Evolutionary conservation across 2,888 invertebrate genomes (phyloP).

Genomic region (Orchestes rusci): DNA sequence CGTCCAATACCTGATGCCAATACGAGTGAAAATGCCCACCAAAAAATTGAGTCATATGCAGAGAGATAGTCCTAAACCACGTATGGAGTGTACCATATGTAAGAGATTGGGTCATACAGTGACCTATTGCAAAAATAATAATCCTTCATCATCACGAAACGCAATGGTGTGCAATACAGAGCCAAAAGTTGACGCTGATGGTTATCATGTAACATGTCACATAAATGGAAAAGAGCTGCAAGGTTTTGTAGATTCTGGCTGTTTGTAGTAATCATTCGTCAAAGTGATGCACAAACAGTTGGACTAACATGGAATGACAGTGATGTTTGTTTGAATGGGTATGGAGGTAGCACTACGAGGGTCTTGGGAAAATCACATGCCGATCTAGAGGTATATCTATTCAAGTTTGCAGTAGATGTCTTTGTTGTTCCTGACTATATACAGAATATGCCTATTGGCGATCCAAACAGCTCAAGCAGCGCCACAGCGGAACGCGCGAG

Average conservation of each 20-base stretch:
- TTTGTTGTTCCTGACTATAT: constrained; percentile 8
- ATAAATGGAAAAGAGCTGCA: constrained; percentile 4
- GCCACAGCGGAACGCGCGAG: too few species aligned
- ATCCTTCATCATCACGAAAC: constrained; percentile 3
- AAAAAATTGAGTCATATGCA: constrained; percentile 2
- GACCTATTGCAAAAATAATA: neutral
- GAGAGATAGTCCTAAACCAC: constrained; percentile 5
- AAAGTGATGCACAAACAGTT: constrained; percentile 7
- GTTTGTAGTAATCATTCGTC: constrained; percentile 5
- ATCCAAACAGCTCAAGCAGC: too few species aligned
- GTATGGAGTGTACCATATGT: constrained; percentile 4
- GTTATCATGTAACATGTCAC: constrained; percentile 3
- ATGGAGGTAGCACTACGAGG: constrained; percentile 3
- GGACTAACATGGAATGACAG: too few species aligned
- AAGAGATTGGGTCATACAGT: constrained; percentile 1
- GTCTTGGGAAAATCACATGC: constrained; percentile 1
- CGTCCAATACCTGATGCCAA: too few species aligned
- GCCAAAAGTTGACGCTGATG: neutral
- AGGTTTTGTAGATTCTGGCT: constrained; percentile 7
- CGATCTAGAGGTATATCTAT: too few species aligned
- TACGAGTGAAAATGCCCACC: too few species aligned
- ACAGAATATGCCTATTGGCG: constrained; percentile 6
- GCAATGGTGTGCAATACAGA: too few species aligned
- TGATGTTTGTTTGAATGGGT: constrained; percentile 5
- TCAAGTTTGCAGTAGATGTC: neutral